A percentile compares a stretch with the other conserved stretches of the same genome.
These are phyloP conservation scores for Catamblyrhynchus diadema DNA, from an alignment of 2,797 vertebrate species.

Conservation along the genomic window DNA sequence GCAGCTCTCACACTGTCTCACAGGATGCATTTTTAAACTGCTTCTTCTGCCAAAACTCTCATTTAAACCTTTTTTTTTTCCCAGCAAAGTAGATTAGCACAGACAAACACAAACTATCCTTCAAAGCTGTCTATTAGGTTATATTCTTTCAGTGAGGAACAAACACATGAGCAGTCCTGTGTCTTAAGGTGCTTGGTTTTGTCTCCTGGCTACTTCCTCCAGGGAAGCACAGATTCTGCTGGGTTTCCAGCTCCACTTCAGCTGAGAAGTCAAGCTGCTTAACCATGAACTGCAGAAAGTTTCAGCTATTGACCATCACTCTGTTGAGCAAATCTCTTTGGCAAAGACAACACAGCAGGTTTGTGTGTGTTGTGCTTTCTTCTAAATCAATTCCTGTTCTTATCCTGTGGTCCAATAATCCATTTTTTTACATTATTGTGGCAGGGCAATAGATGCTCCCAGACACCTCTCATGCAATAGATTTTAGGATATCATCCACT, in stretches of 20 bases:
- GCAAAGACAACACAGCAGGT: background rate
- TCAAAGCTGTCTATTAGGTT: background rate
- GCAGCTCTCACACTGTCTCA: background rate
- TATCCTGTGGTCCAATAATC: background rate
- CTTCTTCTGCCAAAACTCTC: background rate
- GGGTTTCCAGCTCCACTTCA: background rate
- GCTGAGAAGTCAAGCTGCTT: background rate
- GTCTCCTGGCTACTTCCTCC: background rate
- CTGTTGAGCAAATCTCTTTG: background rate
- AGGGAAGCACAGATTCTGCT: background rate
- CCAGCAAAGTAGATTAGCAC: background rate
- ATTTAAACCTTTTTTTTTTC: accelerated
- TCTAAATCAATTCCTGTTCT: background rate
- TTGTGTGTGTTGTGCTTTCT: background rate
- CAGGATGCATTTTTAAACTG: background rate
- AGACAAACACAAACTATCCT: background rate
- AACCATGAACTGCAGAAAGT: background rate
- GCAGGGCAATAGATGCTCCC: background rate
- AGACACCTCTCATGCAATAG: background rate
- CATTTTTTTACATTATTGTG: background rate
- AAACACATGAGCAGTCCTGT: background rate
- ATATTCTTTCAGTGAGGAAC: background rate
- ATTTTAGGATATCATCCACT: background rate
- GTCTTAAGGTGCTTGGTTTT: background rate
- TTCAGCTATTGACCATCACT: background rate